Evolutionary conservation across 1,140 invertebrate species (phyloP).

Genomic region (Drosophila kikkawai): DNA sequence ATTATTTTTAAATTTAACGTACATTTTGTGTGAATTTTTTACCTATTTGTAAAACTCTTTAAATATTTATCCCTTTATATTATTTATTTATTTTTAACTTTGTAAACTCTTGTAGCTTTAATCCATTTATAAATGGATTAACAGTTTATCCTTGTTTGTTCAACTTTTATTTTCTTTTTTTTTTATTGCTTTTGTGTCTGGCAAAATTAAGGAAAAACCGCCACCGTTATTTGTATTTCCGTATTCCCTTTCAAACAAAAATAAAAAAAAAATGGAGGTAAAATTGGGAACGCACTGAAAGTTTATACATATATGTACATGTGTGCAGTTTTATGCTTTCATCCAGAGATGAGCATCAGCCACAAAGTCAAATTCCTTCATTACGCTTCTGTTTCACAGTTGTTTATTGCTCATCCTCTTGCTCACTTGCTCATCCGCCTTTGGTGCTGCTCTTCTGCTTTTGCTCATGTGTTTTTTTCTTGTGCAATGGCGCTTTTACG

Average conservation of each 20-base stretch:
- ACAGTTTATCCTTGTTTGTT: slow-evolving; percentile 12
- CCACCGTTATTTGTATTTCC: slow-evolving; percentile 1
- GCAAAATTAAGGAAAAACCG: slow-evolving; percentile 5
- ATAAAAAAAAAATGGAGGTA: not conserved
- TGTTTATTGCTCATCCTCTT: slow-evolving; percentile 19
- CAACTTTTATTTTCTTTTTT: not conserved
- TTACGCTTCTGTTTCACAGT: slow-evolving; percentile 34
- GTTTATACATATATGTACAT: not conserved
- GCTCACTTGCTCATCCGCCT: not conserved
- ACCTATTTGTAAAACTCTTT: not conserved
- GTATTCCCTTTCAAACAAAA: slow-evolving; percentile 4
- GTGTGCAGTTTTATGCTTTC: slow-evolving; percentile 8
- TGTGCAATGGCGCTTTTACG: slow-evolving; percentile 12
- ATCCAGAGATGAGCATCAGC: slow-evolving; percentile 25
- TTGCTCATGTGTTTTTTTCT: slow-evolving; percentile 3
- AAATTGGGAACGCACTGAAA: not conserved
- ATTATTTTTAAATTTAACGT: not conserved
- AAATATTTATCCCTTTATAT: not conserved
- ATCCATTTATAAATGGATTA: slow-evolving; percentile 29
- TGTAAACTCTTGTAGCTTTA: not conserved
- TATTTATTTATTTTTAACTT: not conserved
- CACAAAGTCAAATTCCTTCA: slow-evolving; percentile 39
- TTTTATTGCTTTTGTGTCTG: not conserved
- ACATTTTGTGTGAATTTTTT: not conserved
- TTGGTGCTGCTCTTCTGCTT: not conserved